phyloP scores from a whole-genome alignment of 2,797 vertebrate genomes.

The Parotocinclus haroldoi region DNA sequence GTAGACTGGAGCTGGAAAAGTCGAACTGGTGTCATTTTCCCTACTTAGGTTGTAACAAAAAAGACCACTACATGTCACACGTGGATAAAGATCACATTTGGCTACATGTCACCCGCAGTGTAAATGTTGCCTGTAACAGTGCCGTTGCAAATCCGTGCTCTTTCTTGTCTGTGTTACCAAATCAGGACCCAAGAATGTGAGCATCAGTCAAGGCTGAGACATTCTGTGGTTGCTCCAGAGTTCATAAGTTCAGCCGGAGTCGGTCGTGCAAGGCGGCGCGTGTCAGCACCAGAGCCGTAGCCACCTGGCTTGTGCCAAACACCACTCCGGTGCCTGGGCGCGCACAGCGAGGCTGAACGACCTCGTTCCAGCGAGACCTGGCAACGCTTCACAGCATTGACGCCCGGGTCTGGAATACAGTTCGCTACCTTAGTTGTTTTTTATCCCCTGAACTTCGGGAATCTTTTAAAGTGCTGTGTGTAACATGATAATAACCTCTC shows the following conservation, averaged over 20 bases:
- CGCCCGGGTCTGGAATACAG: slow-evolving; percentile 14
- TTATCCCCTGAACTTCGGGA: background rate
- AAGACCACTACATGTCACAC: too few species aligned
- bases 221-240: slow-evolving; percentile 7
- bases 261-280: slow-evolving; percentile 8
- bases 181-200: background rate
- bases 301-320: slow-evolving; percentile 24
- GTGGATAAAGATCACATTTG: too few species aligned
- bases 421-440: slow-evolving; percentile 13
- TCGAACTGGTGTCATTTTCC: too few species aligned
- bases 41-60: too few species aligned
- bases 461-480: slow-evolving; percentile 2
- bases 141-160: too few species aligned
- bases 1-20: too few species aligned
- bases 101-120: too few species aligned
- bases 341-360: slow-evolving; percentile 1
- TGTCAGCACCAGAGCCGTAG: slow-evolving; percentile 12
- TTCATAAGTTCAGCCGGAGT: slow-evolving; percentile 16
- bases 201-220: background rate
- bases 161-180: background rate
- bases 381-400: slow-evolving; percentile 43
- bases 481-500: slow-evolving; percentile 18
- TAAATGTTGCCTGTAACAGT: too few species aligned
- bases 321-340: slow-evolving; percentile 29
- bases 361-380: slow-evolving; percentile 41